Evolutionary conservation across 2,797 vertebrate species (phyloP).

Genomic region (Anguilla anguilla): DNA sequence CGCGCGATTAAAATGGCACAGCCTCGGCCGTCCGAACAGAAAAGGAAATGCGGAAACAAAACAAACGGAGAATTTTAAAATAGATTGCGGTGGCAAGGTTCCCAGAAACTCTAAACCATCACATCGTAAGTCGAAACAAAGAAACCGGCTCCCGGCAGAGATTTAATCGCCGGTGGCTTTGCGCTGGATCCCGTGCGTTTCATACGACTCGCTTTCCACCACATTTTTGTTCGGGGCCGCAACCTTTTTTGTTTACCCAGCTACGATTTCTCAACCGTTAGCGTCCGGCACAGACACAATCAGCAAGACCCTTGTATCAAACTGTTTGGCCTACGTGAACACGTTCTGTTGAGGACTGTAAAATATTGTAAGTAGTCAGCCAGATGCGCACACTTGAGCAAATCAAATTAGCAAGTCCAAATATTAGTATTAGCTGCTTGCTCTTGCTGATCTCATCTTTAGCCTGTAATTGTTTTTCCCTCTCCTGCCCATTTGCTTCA

Average conservation of each 20-base stretch:
- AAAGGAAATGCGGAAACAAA: neutral
- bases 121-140: neutral
- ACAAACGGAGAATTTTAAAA: neutral
- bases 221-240: neutral
- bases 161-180: neutral
- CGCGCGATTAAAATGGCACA: neutral
- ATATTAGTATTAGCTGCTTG: too few species aligned
- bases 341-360: neutral
- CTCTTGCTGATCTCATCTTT: too few species aligned
- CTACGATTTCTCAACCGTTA: neutral
- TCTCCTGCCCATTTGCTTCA: neutral
- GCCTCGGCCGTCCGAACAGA: neutral
- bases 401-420: too few species aligned
- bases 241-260: neutral
- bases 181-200: neutral
- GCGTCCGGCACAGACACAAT: neutral
- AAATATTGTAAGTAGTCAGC: neutral
- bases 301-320: neutral
- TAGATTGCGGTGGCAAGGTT: neutral
- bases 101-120: neutral
- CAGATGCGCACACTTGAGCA: too few species aligned
- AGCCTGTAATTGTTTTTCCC: neutral
- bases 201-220: neutral
- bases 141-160: neutral
- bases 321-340: neutral